Percentiles rank a stretch among this genome's conserved stretches.
Evolutionary conservation across 2,888 invertebrate genomes (phyloP).

Genomic region (Drosophila villosipedis): DNA sequence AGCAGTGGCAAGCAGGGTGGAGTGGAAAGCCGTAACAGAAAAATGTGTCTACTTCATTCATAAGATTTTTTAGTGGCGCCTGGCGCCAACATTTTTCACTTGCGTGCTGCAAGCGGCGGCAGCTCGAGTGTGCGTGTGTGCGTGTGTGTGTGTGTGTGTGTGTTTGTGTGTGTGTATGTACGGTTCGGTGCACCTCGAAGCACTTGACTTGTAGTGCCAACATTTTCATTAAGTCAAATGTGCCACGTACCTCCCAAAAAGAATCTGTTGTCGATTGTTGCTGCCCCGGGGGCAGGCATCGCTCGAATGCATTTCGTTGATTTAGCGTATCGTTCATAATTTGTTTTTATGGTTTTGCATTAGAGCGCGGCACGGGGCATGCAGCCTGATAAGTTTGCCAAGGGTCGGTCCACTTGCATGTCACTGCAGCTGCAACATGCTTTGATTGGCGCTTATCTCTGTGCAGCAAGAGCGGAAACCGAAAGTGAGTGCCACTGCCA

Average conservation of each 20-base stretch:
- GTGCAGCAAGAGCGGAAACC: constrained; percentile 33
- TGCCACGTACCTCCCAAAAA: constrained; percentile 66
- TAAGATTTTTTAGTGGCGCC: constrained; percentile 81
- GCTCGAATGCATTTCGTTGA: constrained; percentile 71
- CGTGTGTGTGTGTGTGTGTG: neutral
- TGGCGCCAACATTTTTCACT: constrained; percentile 81
- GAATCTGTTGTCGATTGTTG: constrained; percentile 35
- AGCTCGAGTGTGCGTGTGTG: constrained; percentile 34
- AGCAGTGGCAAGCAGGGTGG: neutral
- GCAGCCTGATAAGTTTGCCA: constrained; percentile 48
- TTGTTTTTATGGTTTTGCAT: constrained; percentile 82
- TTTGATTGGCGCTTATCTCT: constrained; percentile 51
- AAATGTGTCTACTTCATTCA: constrained; percentile 80
- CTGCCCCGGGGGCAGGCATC: constrained; percentile 15
- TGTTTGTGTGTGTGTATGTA: constrained; percentile 38
- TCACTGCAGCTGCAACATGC: constrained; percentile 19
- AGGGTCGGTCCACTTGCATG: neutral
- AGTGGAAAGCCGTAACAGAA: constrained; percentile 29
- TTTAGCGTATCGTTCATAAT: constrained; percentile 83
- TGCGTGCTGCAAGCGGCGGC: constrained; percentile 70
- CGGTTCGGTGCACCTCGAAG: constrained; percentile 79
- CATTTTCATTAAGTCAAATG: constrained; percentile 83
- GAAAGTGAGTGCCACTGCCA: constrained; percentile 40
- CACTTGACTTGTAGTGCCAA: constrained; percentile 84
- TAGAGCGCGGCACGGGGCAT: constrained; percentile 55